Evolutionary conservation across 2,113 vertebrate genomes (phyloP).

Genomic region (Gambusia holbrooki): DNA sequence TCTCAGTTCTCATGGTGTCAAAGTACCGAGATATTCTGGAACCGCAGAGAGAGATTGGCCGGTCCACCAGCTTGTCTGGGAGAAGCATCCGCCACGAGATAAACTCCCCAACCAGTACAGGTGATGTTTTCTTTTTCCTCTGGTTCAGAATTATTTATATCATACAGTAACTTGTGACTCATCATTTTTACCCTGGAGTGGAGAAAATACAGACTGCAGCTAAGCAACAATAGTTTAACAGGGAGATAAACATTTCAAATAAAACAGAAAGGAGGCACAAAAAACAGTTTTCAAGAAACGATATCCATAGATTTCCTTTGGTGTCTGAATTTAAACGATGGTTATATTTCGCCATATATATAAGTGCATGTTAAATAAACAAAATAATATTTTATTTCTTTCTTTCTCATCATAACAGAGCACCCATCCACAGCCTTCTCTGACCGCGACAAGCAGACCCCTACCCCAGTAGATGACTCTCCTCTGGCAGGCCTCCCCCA

Average conservation of each 20-base stretch:
- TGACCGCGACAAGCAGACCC: conserved; percentile 87
- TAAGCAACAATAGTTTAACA: conserved; percentile 36
- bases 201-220: conserved; percentile 20
- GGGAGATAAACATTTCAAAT: conserved; percentile 9
- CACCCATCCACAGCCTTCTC: conserved; percentile 88
- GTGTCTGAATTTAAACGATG: not conserved
- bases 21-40: conserved; percentile 99
- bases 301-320: not conserved
- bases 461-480: conserved; percentile 89
- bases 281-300: not conserved
- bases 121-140: conserved; percentile 66
- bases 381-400: not conserved
- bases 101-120: conserved; percentile 99
- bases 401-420: conserved; percentile 75
- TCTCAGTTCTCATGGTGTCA: conserved; percentile 98
- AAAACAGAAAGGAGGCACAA: not conserved
- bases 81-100: conserved; percentile 98
- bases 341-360: not conserved
- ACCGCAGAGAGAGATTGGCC: conserved; percentile 93
- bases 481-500: conserved; percentile 91
- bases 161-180: conserved; percentile 32
- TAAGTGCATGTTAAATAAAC: not conserved
- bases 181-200: not conserved
- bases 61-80: conserved; percentile 91
- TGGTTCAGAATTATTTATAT: conserved; percentile 6